Conservation (phyloP, 2,888 invertebrate genomes). For the Diaprepes abbreviatus region DNA sequence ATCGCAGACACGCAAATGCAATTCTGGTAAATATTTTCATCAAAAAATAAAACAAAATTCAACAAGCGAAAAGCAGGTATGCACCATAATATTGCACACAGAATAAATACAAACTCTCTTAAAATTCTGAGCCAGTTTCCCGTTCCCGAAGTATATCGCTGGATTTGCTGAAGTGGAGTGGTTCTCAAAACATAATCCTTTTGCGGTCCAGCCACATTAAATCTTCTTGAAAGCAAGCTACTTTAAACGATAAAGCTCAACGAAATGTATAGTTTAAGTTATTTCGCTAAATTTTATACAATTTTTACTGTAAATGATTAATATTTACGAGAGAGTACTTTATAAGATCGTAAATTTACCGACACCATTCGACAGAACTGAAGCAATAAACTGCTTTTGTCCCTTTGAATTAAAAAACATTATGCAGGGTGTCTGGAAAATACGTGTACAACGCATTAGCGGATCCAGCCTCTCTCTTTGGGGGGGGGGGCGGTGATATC, state of each 20-base stretch:
- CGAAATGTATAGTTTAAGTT: background rate
- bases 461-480: no score
- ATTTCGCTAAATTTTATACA: background rate
- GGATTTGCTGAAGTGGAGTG: constrained; percentile 5
- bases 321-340: no score
- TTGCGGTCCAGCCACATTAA: constrained; percentile 1
- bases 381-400: no score
- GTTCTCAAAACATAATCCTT: constrained; percentile 11
- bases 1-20: background rate
- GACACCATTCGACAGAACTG: no score
- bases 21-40: background rate
- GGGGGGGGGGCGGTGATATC: no score
- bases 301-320: background rate
- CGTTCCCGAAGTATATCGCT: constrained; percentile 23
- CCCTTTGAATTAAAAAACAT: no score
- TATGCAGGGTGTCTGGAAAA: no score
- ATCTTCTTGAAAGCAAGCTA: background rate
- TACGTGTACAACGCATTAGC: no score
- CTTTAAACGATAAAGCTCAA: background rate
- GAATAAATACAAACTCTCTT: constrained; percentile 19
- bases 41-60: constrained; percentile 13
- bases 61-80: constrained; percentile 3
- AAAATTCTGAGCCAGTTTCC: constrained; percentile 25
- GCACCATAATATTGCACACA: background rate
- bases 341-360: no score